Evolutionary conservation across 2,797 vertebrate genomes (phyloP), one percentile per base, ranked within the genome.

Genomic region (Aldrovandia affinis): DNA sequence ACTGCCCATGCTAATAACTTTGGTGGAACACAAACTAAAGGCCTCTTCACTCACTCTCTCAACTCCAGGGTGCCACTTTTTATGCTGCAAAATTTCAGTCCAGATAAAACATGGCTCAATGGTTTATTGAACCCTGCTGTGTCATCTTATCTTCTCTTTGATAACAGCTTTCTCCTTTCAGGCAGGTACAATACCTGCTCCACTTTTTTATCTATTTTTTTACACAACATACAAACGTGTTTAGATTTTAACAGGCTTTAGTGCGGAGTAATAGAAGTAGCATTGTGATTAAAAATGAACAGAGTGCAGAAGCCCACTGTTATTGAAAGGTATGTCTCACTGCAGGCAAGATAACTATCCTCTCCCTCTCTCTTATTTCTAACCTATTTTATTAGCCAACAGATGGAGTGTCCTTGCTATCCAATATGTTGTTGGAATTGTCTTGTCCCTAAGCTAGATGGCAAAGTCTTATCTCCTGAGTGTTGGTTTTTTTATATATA

Each of bases 351-450:
- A 85, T 81, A 81, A 77, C 80, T 52, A 77, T 77, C 59, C 44
- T 80, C 57, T 83, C 30, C 14, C 59, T 28, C 80, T 80, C 77
- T 81, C 85, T 88, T 80, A 78, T 86, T 89, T 88, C 86, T 85
- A 87, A 85, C 85, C 85, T 85, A 15, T 91, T 93, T 92, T 92
- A 92, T 91, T 91, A 88, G 87, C 85, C 82, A 84, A 86, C 92
- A 94, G 90, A 94, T 93, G 92, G 89, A 85, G 87, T 70, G 84
- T 78, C 87, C 86, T 92, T 80, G 89, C 86, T 50, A 85, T 88
- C 86, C 88, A 87, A 83, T 89, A 80, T 89, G 91, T 88, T 89
- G 82, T 89, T 88, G 88, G 90, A 91, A 89, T 87, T 83, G 75
- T 77, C 78, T 88, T 87, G 83, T 87, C 89, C 83, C 84, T 86